Evolutionary conservation across 2,797 vertebrate genomes (phyloP).

Genomic region (Chelon labrosus): DNA sequence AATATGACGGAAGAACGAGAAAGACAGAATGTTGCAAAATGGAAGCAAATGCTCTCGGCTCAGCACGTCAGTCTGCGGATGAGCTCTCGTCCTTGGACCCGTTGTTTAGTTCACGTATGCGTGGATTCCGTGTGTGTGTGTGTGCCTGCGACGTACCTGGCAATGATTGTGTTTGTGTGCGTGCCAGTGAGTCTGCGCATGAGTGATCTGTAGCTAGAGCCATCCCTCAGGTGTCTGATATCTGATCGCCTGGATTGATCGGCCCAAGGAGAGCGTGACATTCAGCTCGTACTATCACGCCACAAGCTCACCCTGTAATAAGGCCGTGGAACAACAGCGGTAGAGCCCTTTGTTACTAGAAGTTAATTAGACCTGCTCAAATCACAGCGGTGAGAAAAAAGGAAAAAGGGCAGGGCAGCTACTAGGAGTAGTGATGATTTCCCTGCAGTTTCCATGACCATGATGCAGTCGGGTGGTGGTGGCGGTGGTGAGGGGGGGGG

Average conservation of each 20-base stretch:
- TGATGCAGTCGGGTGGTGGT: slow-evolving; percentile 2
- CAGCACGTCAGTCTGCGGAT: slow-evolving; percentile 42
- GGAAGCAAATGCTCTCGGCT: slow-evolving; percentile 36
- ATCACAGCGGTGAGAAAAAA: slow-evolving; percentile 28
- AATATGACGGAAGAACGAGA: slow-evolving; percentile 64
- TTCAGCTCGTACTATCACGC: slow-evolving; percentile 73
- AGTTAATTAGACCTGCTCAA: slow-evolving; percentile 70
- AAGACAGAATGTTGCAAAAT: slow-evolving; percentile 48
- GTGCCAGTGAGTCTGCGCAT: slow-evolving; percentile 15
- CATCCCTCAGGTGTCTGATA: slow-evolving; percentile 82
- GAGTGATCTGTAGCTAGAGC: slow-evolving; percentile 64
- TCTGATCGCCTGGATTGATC: slow-evolving; percentile 84
- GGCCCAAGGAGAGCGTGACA: slow-evolving; percentile 84
- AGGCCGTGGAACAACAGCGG: slow-evolving; percentile 20
- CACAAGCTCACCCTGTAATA: slow-evolving; percentile 57
- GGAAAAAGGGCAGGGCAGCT: slow-evolving; percentile 12
- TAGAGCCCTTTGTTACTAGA: slow-evolving; percentile 54
- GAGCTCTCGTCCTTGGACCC: slow-evolving; percentile 63
- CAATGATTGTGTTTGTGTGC: slow-evolving; percentile 36
- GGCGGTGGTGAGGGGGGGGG: neutral
- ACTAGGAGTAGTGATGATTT: slow-evolving; percentile 55
- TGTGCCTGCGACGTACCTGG: slow-evolving; percentile 6
- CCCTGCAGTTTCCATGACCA: slow-evolving; percentile 41
- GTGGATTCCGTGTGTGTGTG: slow-evolving; percentile 35
- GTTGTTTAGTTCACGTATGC: slow-evolving; percentile 30